Evolutionary conservation across 2,888 invertebrate species (phyloP).

Genomic region (Melieria picta): DNA sequence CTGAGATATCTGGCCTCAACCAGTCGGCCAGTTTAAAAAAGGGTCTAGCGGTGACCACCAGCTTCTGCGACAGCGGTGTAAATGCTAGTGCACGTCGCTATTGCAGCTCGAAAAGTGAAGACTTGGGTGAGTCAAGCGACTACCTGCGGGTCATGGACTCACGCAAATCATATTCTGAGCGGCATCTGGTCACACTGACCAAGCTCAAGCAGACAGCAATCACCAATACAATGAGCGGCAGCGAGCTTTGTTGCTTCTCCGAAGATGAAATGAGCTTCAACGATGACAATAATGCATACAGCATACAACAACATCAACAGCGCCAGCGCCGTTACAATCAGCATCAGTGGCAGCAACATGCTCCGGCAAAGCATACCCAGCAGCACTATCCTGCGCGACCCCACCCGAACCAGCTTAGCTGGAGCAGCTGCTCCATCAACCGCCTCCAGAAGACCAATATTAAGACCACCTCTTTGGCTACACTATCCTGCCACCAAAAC

Average conservation of each 20-base stretch:
- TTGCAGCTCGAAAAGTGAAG: constrained; percentile 62
- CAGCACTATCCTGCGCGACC: constrained; percentile 37
- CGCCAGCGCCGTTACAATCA: constrained; percentile 35
- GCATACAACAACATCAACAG: constrained; percentile 42
- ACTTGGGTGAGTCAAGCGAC: constrained; percentile 57
- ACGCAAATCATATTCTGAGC: constrained; percentile 63
- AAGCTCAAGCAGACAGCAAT: constrained; percentile 65
- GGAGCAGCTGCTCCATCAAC: constrained; percentile 63
- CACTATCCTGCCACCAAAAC: constrained; percentile 61
- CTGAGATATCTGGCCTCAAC: constrained; percentile 49
- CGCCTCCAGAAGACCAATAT: constrained; percentile 64
- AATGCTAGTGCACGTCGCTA: constrained; percentile 50
- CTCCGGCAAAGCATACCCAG: constrained; percentile 7
- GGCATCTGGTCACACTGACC: constrained; percentile 59
- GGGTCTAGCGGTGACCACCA: constrained; percentile 52
- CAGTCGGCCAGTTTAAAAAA: constrained; percentile 23
- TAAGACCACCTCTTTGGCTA: constrained; percentile 64
- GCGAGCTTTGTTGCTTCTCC: constrained; percentile 49
- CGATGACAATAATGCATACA: constrained; percentile 61
- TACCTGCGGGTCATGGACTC: constrained; percentile 59
- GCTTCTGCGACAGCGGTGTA: constrained; percentile 55
- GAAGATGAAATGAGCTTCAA: constrained; percentile 63
- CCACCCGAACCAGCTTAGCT: constrained; percentile 52
- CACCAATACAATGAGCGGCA: constrained; percentile 57
- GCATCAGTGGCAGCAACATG: constrained; percentile 33